A percentile compares a stretch with the other conserved stretches of the same genome.
These are phyloP conservation scores for Ectobius pallidus DNA, from an alignment of 2,888 invertebrate genomes.

Conservation along the genomic window DNA sequence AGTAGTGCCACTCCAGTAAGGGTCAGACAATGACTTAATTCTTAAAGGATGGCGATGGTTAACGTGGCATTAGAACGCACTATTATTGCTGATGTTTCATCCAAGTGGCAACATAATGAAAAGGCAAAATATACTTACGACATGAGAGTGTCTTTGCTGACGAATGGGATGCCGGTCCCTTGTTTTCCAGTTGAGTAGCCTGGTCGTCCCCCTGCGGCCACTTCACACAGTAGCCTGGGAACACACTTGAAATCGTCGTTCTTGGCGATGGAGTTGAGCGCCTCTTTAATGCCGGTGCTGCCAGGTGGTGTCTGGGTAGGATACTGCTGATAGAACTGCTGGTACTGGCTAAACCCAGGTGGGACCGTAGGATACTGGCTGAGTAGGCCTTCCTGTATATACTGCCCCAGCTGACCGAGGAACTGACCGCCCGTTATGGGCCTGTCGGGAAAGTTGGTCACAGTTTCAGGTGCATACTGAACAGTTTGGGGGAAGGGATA, in stretches of 20 bases:
- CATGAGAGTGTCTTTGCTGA: constrained; percentile 57
- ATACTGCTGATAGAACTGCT: no score
- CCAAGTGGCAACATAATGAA: no score
- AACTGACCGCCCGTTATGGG: not conserved
- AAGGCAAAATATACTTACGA: constrained; percentile 58
- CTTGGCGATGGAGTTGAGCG: constrained; percentile 65
- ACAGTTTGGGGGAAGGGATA: not conserved
- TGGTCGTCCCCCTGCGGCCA: constrained; percentile 63
- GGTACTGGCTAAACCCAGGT: no score
- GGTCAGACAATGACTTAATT: no score
- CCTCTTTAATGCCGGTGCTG: constrained; percentile 48
- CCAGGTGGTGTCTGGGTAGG: not conserved
- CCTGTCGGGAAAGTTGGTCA: not conserved
- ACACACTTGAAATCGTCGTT: constrained; percentile 83
- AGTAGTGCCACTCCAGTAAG: no score
- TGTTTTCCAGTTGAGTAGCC: constrained; percentile 56
- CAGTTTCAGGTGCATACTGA: not conserved
- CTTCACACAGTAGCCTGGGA: constrained; percentile 78
- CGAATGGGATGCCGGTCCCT: constrained; percentile 46
- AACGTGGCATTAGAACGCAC: no score
- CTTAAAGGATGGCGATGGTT: no score
- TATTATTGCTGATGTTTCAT: no score
- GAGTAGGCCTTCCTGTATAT: not conserved
- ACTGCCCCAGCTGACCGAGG: constrained; percentile 21
- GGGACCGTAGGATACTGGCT: not conserved